These are phyloP conservation scores for Butastur rufipennis DNA, from an alignment of 2,113 vertebrate species.

Conservation along the genomic window DNA sequence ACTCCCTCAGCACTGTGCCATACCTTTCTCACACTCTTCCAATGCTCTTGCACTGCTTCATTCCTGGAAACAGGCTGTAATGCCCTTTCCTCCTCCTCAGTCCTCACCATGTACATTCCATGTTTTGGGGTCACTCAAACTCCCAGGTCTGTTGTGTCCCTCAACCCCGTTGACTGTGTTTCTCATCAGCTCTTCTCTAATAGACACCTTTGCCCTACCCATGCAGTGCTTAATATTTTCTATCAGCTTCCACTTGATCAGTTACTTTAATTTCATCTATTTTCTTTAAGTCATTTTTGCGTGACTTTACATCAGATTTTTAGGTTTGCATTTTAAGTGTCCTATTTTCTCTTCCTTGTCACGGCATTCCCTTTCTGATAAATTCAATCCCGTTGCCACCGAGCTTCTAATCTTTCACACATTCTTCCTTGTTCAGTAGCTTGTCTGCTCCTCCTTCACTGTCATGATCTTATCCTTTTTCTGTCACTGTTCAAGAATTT, in stretches of 20 bases:
- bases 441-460: neutral
- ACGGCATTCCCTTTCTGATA: neutral
- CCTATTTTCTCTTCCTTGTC: neutral
- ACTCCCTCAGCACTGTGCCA: neutral
- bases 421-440: neutral
- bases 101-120: rapidly evolving
- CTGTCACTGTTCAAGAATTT: neutral
- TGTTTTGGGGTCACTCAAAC: neutral
- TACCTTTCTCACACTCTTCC: neutral
- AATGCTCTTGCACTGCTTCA: neutral
- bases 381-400: neutral
- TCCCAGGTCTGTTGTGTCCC: neutral
- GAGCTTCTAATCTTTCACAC: neutral
- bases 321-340: neutral
- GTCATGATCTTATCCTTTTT: neutral
- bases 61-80: neutral
- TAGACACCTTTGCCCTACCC: neutral
- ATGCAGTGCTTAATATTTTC: neutral
- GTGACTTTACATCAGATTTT: neutral
- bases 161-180: neutral
- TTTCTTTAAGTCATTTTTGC: neutral
- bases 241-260: neutral
- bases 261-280: neutral
- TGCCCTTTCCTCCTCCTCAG: neutral
- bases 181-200: neutral